Percentiles rank a stretch among this genome's conserved stretches.
Evolutionary conservation across 2,797 vertebrate species (phyloP).

Genomic region (Chaunax sp.): DNA sequence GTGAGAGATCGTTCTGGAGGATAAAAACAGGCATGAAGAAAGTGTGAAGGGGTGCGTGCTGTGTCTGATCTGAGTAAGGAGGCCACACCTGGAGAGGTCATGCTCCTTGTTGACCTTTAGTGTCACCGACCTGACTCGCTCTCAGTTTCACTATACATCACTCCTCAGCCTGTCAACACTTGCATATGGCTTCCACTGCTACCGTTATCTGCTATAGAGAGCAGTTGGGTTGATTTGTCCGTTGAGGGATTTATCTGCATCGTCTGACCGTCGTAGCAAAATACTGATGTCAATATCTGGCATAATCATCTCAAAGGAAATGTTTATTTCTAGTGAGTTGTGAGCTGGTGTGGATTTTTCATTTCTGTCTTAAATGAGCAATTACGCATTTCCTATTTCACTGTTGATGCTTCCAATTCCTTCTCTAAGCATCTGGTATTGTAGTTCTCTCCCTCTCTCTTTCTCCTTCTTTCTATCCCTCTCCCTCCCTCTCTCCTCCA

Average conservation of each 20-base stretch:
- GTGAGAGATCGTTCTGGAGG: slow-evolving; percentile 27
- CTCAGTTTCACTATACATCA: slow-evolving; percentile 62
- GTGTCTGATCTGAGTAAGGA: slow-evolving; percentile 32
- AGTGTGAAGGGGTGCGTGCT: slow-evolving; percentile 8
- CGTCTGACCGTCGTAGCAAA: slow-evolving; percentile 25
- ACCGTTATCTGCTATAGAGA: slow-evolving; percentile 48
- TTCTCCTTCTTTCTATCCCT: slow-evolving; percentile 19
- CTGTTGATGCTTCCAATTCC: slow-evolving; percentile 30
- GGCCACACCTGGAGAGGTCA: slow-evolving; percentile 79
- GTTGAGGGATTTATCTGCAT: slow-evolving; percentile 54
- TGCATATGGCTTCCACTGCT: slow-evolving; percentile 42
- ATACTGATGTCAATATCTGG: slow-evolving; percentile 33
- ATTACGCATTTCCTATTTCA: slow-evolving; percentile 28
- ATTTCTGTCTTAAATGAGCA: slow-evolving; percentile 13
- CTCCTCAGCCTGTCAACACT: slow-evolving; percentile 73
- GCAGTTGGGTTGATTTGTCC: slow-evolving; percentile 34
- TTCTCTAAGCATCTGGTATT: slow-evolving; percentile 58
- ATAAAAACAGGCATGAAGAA: slow-evolving; percentile 24
- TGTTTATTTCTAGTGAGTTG: slow-evolving; percentile 26
- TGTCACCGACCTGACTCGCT: slow-evolving; percentile 51
- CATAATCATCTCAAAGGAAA: slow-evolving; percentile 5
- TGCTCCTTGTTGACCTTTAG: slow-evolving; percentile 73
- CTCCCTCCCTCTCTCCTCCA: slow-evolving; percentile 68
- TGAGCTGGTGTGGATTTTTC: background rate
- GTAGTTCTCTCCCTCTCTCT: slow-evolving; percentile 26